Percentiles rank a stretch among this genome's conserved stretches.
Evolutionary conservation across 1,140 invertebrate genomes (phyloP).

Genomic region (Rhynchophorus ferrugineus): DNA sequence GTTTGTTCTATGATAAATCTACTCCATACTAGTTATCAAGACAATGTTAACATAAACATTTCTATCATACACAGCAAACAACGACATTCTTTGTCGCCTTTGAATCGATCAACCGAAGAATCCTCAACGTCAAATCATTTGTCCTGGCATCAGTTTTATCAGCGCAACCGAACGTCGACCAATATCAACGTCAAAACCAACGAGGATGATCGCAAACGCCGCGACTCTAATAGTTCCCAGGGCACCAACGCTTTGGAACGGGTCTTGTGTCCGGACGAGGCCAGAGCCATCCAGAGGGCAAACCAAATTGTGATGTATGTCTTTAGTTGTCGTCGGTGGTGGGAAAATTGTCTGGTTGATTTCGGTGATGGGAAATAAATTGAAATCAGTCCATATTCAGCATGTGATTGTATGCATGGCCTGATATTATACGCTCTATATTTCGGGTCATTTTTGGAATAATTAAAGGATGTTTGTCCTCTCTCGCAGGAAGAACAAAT

Average conservation of each 20-base stretch:
- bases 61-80: slow-evolving; percentile 30
- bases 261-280: slow-evolving; percentile 59
- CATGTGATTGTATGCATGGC: background rate
- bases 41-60: background rate
- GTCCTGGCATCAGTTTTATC: slow-evolving; percentile 38
- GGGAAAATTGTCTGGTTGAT: background rate
- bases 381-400: too few species aligned
- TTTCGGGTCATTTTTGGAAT: too few species aligned
- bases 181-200: slow-evolving; percentile 13
- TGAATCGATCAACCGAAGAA: slow-evolving; percentile 30
- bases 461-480: background rate
- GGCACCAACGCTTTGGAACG: slow-evolving; percentile 43
- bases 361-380: background rate
- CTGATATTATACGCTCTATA: background rate
- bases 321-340: slow-evolving; percentile 3
- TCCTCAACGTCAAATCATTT: slow-evolving; percentile 26
- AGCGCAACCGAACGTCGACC: slow-evolving; percentile 28
- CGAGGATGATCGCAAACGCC: slow-evolving; percentile 27
- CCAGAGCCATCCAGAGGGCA: slow-evolving; percentile 70
- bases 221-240: slow-evolving; percentile 26
- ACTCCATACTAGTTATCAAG: too few species aligned
- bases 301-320: slow-evolving; percentile 81
- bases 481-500: slow-evolving; percentile 76
- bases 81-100: slow-evolving; percentile 27
- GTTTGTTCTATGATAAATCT: too few species aligned